Evolutionary conservation across 1,140 invertebrate genomes (phyloP), one percentile per base, ranked within the genome.

Genomic region (Drosophila neocordata): DNA sequence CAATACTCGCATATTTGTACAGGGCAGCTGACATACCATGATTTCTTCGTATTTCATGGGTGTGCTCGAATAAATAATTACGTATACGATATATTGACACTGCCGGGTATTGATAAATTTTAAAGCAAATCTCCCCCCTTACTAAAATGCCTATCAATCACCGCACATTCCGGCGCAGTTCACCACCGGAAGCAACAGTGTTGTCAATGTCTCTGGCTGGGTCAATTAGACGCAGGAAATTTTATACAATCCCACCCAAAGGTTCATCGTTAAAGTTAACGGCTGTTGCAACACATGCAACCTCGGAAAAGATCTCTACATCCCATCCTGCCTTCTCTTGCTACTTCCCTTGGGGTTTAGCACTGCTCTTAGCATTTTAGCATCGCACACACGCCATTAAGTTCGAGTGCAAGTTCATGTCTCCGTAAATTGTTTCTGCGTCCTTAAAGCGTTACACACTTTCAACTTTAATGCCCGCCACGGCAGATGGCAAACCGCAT

Each of bases 1-100:
- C 78, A 85, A 87, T 79, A 82, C 62, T 78, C 76, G 79, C 69
- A 84, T 68, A 57, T 75, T 60, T 13, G 27, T 69, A 59, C 31
- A 24, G 41, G 34, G 41, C 27, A 37, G 56, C 67, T 62, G 61
- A 18, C 53, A 56, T 34, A 41, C 53, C 51, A 57, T 69, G 80
- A 66, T 63, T 68, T 67, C 52, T 67, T 68, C 0, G 12, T 5
- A n/a, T 38, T 38, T 38, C 12, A 3, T 38, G 37, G 37, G 37
- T 4, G 37, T 38, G 37, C n/a, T 38, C 15, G 15, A 59, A 60
- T 68, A 79, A 64, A 64, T 66, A 60, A 67, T 70, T 69, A 62
- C 61, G 52, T 70, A 74, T 68, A 20, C 67, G 65, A 4, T 68
- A 22, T 53, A 67, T 64, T 65, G 44, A 67, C 65, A 58, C 6